Conservation (phyloP, 2,797 vertebrate genomes). For the Phyllotis vaccarum region DNA sequence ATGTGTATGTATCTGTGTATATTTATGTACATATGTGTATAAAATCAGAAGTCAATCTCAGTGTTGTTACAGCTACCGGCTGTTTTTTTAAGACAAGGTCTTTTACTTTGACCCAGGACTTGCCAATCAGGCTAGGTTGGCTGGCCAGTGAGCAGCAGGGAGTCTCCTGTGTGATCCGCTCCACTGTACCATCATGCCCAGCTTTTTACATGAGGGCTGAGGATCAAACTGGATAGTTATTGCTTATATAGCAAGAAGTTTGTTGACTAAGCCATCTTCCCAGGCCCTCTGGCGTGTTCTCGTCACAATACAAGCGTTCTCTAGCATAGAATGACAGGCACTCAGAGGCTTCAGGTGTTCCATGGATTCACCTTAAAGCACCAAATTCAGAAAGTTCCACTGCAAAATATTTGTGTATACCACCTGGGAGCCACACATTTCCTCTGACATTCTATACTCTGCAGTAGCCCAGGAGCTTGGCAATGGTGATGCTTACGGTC, state of each 20-base stretch:
- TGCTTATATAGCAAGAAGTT: not conserved
- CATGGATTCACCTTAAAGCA: not conserved
- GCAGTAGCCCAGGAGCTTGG: not conserved
- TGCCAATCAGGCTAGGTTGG: not conserved
- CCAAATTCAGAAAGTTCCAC: not conserved
- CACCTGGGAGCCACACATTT: not conserved
- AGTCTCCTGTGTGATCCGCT: not conserved
- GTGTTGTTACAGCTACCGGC: not conserved
- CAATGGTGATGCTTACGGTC: not conserved
- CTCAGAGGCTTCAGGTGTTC: not conserved
- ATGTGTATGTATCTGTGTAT: rapidly evolving
- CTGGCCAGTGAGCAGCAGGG: not conserved
- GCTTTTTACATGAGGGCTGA: not conserved
- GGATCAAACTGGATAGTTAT: not conserved
- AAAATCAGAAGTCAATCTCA: not conserved
- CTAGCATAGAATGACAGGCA: not conserved
- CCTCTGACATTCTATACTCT: not conserved
- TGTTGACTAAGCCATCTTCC: not conserved
- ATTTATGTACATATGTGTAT: too few species aligned
- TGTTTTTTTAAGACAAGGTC: not conserved
- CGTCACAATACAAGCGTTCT: not conserved
- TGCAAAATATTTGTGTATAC: not conserved
- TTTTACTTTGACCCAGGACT: not conserved
- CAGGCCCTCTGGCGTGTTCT: not conserved
- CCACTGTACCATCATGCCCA: not conserved